Percentiles rank a stretch among this genome's conserved stretches.
Evolutionary conservation across 2,797 vertebrate genomes (phyloP).

Genomic region (Ciconia nigra): DNA sequence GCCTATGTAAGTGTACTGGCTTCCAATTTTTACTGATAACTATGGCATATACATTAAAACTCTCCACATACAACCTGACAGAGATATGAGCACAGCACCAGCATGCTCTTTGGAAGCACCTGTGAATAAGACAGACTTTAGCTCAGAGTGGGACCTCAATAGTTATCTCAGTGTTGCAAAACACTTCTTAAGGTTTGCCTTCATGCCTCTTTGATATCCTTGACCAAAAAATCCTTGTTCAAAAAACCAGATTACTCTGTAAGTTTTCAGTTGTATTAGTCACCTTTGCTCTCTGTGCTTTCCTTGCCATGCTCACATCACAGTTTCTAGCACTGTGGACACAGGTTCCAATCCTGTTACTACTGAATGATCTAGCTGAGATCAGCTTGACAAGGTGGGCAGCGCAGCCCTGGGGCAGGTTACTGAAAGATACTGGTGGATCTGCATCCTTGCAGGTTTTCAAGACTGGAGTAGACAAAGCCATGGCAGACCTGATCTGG

Average conservation of each 20-base stretch:
- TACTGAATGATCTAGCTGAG: background rate
- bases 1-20: accelerated
- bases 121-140: background rate
- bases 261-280: background rate
- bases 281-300: background rate
- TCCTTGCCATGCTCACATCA: background rate
- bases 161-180: background rate
- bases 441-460: background rate
- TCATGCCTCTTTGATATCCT: background rate
- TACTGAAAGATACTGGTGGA: background rate
- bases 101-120: background rate
- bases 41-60: background rate
- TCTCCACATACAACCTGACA: background rate
- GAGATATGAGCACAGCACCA: background rate
- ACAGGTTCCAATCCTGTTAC: background rate
- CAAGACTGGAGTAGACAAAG: background rate
- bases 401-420: background rate
- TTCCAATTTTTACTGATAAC: background rate
- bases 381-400: background rate
- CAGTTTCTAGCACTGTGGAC: background rate
- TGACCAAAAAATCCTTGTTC: background rate
- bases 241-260: background rate
- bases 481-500: background rate
- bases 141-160: background rate
- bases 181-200: background rate